Base-by-base conservation (phyloP, 1,140 invertebrate genomes). In the Hesperophylax magnus region DNA sequence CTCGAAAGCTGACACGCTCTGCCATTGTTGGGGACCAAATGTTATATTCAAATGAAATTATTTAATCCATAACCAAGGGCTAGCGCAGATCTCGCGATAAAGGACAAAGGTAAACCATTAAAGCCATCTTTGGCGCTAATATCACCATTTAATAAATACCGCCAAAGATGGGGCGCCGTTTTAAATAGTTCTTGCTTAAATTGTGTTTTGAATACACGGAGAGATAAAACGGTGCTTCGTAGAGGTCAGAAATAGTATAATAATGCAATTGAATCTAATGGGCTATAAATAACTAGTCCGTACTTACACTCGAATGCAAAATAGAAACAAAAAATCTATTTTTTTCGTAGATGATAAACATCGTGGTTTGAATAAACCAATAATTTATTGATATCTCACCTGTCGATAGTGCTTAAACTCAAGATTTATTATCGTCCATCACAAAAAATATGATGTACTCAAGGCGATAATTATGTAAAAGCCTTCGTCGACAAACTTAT, bases 21-120 rank as follows among this genome's bases (percentile, higher is more conserved):
- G 39, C 67, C 67, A 71, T 71, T 71, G 67, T 71, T 71, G 67
- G 67, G n/a, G 14, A 71, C 67, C 39, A 53, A 71, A 71, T 52
- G 9, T 65, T 14, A 31, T 71, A 52, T 47, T 71, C 34, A 52
- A 18, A 52, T 20, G 22, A 22, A 39, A 34, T 31, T 67, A 67
- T 67, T 71, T 18, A 47, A 71, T 65, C 61, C 61, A 65, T 65
- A 71, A 47, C 7, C 67, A 71, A 71, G 39, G 67, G 34, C 67
- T 9, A 67, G 2, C 15, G 27, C 31, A 27, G 63, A 67, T 65
- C 27, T 9, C 27, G 61, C 61, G 22, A 65, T 67, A 67, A 67
- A 67, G 63, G 63, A 67, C 24, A 27, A 31, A 67, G 24, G 22
- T 67, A 22, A 67, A 17, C 7, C 24, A 61, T 61, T 18, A 61